phyloP scores from a whole-genome alignment of 2,888 invertebrate genomes.

The Drosophila nigricruria region DNA sequence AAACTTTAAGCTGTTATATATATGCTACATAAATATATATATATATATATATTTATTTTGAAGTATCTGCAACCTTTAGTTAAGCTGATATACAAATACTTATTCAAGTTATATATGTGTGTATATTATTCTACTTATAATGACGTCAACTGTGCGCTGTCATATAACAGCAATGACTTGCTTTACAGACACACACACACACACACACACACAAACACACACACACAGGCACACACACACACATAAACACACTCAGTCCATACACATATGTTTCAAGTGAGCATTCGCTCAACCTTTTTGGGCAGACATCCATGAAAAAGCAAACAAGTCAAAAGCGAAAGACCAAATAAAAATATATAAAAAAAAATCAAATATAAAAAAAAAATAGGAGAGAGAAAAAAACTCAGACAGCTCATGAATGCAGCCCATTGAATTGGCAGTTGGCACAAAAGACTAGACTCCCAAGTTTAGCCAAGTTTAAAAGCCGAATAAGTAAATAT shows the following conservation, averaged over 20 bases:
- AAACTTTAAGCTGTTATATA: neutral
- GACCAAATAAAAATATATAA: constrained; percentile 41
- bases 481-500: constrained; percentile 71
- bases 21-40: neutral
- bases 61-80: constrained; percentile 9
- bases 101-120: constrained; percentile 6
- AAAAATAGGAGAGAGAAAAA: constrained; percentile 11
- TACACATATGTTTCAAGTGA: constrained; percentile 33
- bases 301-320: constrained; percentile 45
- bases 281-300: constrained; percentile 43
- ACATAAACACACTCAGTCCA: neutral
- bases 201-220: neutral
- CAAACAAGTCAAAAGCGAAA: constrained; percentile 59
- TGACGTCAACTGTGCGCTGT: constrained; percentile 59
- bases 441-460: constrained; percentile 73
- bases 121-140: constrained; percentile 50
- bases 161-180: constrained; percentile 49
- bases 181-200: constrained; percentile 16
- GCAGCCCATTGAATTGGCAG: constrained; percentile 71
- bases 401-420: constrained; percentile 67
- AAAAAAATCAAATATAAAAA: constrained; percentile 18
- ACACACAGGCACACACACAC: neutral
- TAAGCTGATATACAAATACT: constrained; percentile 28
- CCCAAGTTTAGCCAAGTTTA: constrained; percentile 65
- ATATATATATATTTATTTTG: constrained; percentile 8